A percentile compares a stretch with the other conserved stretches of the same genome.
Conservation (phyloP, 2,113 vertebrate species). For the Scophthalmus maximus region DNA sequence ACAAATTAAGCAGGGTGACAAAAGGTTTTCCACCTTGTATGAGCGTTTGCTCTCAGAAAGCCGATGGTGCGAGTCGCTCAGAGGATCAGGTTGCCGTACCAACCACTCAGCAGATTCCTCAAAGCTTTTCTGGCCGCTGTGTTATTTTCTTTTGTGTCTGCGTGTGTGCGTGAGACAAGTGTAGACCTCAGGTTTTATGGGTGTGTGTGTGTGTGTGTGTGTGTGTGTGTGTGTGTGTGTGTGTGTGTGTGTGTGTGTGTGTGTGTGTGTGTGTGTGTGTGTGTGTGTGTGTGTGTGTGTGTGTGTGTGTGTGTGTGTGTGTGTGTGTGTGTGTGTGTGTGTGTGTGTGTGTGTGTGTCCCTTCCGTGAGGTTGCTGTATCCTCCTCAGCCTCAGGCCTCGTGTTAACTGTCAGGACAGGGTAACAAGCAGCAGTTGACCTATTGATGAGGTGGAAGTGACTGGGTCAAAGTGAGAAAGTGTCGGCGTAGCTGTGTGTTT, state of each 20-base stretch:
- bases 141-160: conserved; percentile 54
- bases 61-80: conserved; percentile 48
- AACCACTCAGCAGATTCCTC: conserved; percentile 84
- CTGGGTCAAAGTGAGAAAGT: conserved; percentile 37
- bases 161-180: conserved; percentile 30
- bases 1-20: background rate
- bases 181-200: conserved; percentile 15
- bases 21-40: conserved; percentile 7
- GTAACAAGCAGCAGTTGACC: conserved; percentile 69
- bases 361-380: conserved; percentile 13
- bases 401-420: conserved; percentile 65
- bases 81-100: conserved; percentile 78
- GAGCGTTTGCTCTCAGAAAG: conserved; percentile 33
- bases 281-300: background rate
- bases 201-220: background rate
- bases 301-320: conserved; percentile 17
- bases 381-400: conserved; percentile 55
- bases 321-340: background rate
- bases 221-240: background rate
- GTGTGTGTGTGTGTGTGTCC: background rate
- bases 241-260: background rate
- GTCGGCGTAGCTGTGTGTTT: conserved; percentile 2
- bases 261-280: conserved; percentile 17
- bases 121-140: conserved; percentile 57
- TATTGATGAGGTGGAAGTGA: conserved; percentile 62